phyloP scores from a whole-genome alignment of 2,888 invertebrate genomes.

The Hylaea fasciaria region DNA sequence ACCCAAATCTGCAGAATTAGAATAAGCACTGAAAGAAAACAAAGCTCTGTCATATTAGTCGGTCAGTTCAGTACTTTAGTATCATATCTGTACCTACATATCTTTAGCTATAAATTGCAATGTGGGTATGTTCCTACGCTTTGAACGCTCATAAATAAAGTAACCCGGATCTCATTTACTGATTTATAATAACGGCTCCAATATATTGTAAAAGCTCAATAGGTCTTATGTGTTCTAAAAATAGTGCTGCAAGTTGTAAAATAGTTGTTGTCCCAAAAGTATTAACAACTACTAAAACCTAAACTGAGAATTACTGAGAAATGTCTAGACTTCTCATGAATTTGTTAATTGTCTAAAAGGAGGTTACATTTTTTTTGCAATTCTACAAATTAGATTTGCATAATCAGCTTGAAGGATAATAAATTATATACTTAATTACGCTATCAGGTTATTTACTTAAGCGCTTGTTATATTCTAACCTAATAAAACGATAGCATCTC shows the following conservation, averaged over 20 bases:
- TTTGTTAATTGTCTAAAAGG: not conserved
- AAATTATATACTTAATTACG: constrained; percentile 6
- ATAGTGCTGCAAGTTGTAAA: too few relatives aligned
- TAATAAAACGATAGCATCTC: constrained; percentile 25
- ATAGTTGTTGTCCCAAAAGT: too few relatives aligned
- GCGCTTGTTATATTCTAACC: not conserved
- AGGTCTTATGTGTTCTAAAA: too few relatives aligned
- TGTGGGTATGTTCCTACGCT: not conserved
- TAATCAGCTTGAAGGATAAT: not conserved
- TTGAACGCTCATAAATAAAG: not conserved
- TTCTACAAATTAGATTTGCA: not conserved
- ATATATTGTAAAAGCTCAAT: not conserved
- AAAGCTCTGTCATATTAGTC: not conserved
- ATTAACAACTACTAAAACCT: too few relatives aligned
- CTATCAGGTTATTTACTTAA: constrained; percentile 13
- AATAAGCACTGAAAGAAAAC: constrained; percentile 3
- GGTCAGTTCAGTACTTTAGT: not conserved
- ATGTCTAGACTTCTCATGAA: not conserved
- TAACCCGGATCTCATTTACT: constrained; percentile 11
- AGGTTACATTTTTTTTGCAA: not conserved
- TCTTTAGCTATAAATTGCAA: not conserved
- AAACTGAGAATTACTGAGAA: too few relatives aligned
- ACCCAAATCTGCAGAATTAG: not conserved
- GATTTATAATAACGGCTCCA: not conserved
- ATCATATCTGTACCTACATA: not conserved